Percentiles rank a stretch among this genome's conserved stretches.
Conservation (phyloP, 2,797 vertebrate genomes). For the Brachyrhaphis roseni region DNA sequence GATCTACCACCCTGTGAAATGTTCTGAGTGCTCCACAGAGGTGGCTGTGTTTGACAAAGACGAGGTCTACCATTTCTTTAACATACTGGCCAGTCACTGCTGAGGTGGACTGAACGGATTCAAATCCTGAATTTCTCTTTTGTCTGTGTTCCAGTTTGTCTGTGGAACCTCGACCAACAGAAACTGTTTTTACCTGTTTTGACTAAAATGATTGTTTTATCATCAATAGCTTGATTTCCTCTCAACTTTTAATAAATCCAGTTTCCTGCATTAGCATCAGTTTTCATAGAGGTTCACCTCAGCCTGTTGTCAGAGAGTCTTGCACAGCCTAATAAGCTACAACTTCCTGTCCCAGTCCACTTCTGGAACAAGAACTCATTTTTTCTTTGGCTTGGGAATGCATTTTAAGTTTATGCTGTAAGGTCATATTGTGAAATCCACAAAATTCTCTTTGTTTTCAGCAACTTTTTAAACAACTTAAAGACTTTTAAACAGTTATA, state of each 20-base stretch:
- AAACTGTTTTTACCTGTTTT: neutral
- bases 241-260: neutral
- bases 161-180: neutral
- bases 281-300: neutral
- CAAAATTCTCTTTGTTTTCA: neutral
- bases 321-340: neutral
- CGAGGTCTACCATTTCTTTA: conserved; percentile 97
- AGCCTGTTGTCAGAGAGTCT: neutral
- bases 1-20: conserved; percentile 90
- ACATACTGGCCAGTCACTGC: conserved; percentile 93
- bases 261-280: neutral
- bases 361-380: too few species aligned
- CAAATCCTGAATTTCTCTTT: neutral
- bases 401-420: neutral
- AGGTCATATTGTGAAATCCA: neutral
- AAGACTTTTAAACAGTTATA: neutral
- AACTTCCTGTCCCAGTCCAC: neutral
- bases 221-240: neutral
- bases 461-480: neutral
- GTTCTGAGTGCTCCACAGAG: conserved; percentile 92
- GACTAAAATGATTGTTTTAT: neutral
- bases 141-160: neutral
- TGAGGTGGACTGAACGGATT: conserved; percentile 63
- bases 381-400: neutral
- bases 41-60: conserved; percentile 94